phyloP scores from a whole-genome alignment of 2,797 vertebrate genomes.

The Peromyscus melanophrys region DNA sequence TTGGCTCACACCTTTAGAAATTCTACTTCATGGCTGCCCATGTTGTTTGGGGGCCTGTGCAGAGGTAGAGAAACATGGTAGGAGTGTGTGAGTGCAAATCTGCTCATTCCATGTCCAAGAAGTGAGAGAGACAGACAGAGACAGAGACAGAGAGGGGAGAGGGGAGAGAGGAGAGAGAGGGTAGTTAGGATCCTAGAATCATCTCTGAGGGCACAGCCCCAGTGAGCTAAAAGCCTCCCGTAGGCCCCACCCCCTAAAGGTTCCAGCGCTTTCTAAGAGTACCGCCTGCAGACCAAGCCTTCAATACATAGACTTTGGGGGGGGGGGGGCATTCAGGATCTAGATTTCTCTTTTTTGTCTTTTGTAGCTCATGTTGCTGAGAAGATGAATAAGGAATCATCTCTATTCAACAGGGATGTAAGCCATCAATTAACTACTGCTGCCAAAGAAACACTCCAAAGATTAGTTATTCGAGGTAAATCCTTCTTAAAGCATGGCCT shows the following conservation, averaged over 20 bases:
- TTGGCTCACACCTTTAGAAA: background rate
- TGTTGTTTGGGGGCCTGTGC: background rate
- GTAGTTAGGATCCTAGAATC: background rate
- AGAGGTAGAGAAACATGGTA: background rate
- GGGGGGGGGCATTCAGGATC: background rate
- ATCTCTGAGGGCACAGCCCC: background rate
- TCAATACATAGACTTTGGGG: background rate
- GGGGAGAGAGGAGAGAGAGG: background rate
- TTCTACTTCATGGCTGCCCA: background rate
- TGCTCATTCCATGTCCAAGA: background rate
- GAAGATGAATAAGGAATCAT: background rate
- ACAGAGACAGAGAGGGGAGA: rapidly evolving
- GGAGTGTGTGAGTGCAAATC: background rate
- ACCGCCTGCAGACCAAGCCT: background rate
- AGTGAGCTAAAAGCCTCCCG: background rate
- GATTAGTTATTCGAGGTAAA: background rate
- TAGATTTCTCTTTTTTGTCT: conserved; percentile 16
- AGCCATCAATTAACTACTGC: rapidly evolving
- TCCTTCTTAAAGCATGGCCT: background rate
- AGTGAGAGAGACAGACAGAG: background rate
- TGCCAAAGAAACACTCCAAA: rapidly evolving
- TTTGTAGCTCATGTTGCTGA: background rate
- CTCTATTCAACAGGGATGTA: background rate
- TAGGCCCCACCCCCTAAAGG: background rate
- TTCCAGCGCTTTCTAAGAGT: background rate